These are phyloP conservation scores for Mizuhopecten yessoensis DNA, from an alignment of 1,140 invertebrate species.

Conservation along the genomic window DNA sequence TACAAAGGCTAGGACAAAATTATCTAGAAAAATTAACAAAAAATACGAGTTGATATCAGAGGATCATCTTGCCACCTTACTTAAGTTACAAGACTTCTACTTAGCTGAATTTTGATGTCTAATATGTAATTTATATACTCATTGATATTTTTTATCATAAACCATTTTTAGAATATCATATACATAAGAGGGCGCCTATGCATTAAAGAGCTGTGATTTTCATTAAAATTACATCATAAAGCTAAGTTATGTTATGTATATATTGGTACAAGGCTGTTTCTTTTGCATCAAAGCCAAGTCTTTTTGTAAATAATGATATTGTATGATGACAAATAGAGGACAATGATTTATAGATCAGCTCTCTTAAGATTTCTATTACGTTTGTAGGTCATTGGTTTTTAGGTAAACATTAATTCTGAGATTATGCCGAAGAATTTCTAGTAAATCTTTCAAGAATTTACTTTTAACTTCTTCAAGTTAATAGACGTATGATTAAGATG, in stretches of 20 bases:
- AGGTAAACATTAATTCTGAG: too few species aligned
- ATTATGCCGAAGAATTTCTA: too few species aligned
- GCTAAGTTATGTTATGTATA: neutral
- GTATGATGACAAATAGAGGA: neutral
- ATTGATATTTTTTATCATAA: neutral
- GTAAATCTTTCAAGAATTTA: neutral
- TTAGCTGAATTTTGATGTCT: neutral
- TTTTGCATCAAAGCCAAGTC: neutral
- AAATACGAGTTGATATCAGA: neutral
- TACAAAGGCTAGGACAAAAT: neutral
- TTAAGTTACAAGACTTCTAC: neutral
- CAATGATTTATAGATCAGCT: too few species aligned
- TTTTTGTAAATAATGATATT: neutral
- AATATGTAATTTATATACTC: neutral
- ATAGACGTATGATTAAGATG: neutral
- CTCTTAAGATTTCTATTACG: too few species aligned
- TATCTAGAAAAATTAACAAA: neutral
- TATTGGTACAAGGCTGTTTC: neutral
- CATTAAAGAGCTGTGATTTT: constrained; percentile 34
- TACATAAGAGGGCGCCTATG: constrained; percentile 9
- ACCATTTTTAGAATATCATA: neutral
- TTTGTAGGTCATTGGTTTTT: neutral
- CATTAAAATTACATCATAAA: neutral
- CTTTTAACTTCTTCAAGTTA: neutral
- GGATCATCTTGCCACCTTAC: neutral